Base-by-base conservation (phyloP, 1,140 invertebrate species). In the Pissodes strobi region DNA sequence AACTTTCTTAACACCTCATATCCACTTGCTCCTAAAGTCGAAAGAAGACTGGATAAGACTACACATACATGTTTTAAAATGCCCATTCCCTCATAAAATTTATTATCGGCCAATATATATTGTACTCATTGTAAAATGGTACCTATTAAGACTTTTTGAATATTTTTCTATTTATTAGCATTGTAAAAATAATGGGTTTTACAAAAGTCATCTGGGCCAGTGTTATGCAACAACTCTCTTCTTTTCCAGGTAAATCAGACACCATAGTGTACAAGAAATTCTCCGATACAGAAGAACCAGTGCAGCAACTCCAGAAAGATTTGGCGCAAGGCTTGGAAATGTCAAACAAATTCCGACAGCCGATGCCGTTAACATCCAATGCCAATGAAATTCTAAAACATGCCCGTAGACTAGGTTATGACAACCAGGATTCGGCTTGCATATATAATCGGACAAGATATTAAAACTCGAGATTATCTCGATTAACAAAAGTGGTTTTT, bases 371-470 rank as follows among this genome's bases (percentile, higher is more conserved):
- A 12, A 90, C 93, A 6, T 90, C 95, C 18, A 87, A 93, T 39
- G 93, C 94, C 34, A 98, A 97, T 79, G 95, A 97, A 83, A 87
- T 95, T 61, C 97, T 94, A 80, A 97, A 97, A 80, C 93, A 96
- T 78, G 93, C 94, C 51, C 93, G 95, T 78, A 87, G 92, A 51
- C 86, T 96, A 56, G 94, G 94, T 12, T 97, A 95, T 75, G 90
- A 90, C n/a, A 90, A 92, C 72, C 92, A 95, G 77, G 95, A 98
- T 80, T 91, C 91, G 12, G 89, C 93, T 64, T 92, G 94, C 48
- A 92, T 97, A 65, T 97, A 94, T 80, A 89, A 94, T 73, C 83
- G 92, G 69, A 89, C 91, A 58, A 85, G 91, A 74, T 70, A 72
- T n/a, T n/a, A n/a, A n/a, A n/a, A n/a, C n/a, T n/a, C n/a, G n/a